These are phyloP conservation scores for Callipepla californica DNA, from an alignment of 2,113 vertebrate species.

Conservation along the genomic window DNA sequence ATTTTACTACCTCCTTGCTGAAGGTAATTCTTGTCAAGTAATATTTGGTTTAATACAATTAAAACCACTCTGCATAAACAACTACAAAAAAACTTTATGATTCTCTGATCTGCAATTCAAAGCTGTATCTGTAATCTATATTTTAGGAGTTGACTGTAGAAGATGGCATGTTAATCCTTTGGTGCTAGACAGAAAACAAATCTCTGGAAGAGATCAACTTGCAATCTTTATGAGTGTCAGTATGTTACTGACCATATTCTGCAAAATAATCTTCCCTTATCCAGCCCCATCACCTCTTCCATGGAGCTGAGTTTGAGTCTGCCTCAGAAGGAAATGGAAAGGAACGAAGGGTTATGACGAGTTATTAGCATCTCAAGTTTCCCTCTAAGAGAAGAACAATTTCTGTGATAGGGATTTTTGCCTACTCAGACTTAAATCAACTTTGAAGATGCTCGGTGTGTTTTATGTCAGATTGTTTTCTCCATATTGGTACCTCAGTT, in stretches of 20 bases:
- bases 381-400: background rate
- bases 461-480: background rate
- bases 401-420: background rate
- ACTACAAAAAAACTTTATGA: background rate
- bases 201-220: background rate
- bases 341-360: background rate
- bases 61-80: background rate
- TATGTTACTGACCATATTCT: background rate
- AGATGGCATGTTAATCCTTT: background rate
- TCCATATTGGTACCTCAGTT: background rate
- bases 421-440: background rate
- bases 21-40: background rate
- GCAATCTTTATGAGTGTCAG: background rate
- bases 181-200: background rate
- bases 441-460: accelerated
- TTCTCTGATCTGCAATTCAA: background rate
- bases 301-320: background rate
- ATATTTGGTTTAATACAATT: background rate
- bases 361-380: background rate
- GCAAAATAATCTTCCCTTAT: background rate
- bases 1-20: accelerated
- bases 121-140: background rate
- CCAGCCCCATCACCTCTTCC: background rate
- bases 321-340: background rate
- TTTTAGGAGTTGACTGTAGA: background rate